Conservation (phyloP, 2,113 vertebrate species). For the Forbesichthys papilliferus region DNA sequence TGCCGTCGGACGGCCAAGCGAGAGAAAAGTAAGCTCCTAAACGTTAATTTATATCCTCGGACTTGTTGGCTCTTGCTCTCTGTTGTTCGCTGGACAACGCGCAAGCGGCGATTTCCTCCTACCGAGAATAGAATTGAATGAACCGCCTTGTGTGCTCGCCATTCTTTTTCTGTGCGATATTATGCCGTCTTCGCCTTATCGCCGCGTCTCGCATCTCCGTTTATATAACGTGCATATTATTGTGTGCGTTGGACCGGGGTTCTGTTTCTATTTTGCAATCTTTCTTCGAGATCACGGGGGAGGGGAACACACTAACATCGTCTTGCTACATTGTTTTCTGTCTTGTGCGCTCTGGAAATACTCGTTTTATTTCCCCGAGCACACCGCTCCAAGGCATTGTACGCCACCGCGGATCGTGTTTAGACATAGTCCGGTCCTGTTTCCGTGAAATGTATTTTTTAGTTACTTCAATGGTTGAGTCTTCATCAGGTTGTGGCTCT, state of each 20-base stretch:
- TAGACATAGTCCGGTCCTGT: constrained; percentile 10
- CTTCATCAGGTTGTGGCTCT: constrained; percentile 26
- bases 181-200: constrained; percentile 24
- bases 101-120: constrained; percentile 68
- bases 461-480: constrained; percentile 9
- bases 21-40: constrained; percentile 25
- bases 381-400: constrained; percentile 49
- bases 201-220: not conserved
- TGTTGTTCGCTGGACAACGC: constrained; percentile 70
- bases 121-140: constrained; percentile 73
- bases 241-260: constrained; percentile 6
- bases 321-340: constrained; percentile 54
- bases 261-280: constrained; percentile 17
- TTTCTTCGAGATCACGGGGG: constrained; percentile 22
- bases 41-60: constrained; percentile 41
- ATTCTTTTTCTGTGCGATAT: constrained; percentile 54
- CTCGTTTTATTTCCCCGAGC: constrained; percentile 60
- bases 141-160: constrained; percentile 76
- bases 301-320: constrained; percentile 71
- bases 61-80: constrained; percentile 52
- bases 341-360: constrained; percentile 47
- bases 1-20: constrained; percentile 91
- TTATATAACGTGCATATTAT: not conserved
- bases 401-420: constrained; percentile 10
- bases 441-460: not conserved